A percentile compares a stretch with the other conserved stretches of the same genome.
These are phyloP conservation scores for Parelbella ahira DNA, from an alignment of 2,888 invertebrate genomes.

Conservation along the genomic window DNA sequence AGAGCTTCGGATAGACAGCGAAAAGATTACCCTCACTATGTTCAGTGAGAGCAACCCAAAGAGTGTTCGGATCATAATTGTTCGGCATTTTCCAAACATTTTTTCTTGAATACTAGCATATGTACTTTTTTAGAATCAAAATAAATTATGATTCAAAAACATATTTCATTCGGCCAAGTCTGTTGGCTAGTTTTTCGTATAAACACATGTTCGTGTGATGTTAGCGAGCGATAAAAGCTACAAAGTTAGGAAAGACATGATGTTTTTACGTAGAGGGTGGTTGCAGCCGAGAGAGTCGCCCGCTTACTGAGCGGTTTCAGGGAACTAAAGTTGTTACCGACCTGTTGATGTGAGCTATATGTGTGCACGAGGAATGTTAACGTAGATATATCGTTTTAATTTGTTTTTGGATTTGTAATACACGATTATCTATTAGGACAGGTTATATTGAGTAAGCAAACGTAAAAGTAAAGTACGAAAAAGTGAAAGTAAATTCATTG, in stretches of 20 bases:
- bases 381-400: too few species aligned
- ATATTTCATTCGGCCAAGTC: too few species aligned
- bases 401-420: too few species aligned
- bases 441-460: too few species aligned
- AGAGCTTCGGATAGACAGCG: conserved; percentile 83
- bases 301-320: conserved; percentile 43
- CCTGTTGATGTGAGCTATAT: conserved; percentile 40
- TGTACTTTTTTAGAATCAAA: too few species aligned
- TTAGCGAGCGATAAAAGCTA: background rate
- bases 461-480: too few species aligned
- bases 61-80: conserved; percentile 58
- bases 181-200: too few species aligned
- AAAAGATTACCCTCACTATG: conserved; percentile 82
- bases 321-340: conserved; percentile 29
- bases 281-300: conserved; percentile 27
- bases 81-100: conserved; percentile 50
- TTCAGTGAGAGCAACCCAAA: conserved; percentile 80
- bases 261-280: conserved; percentile 17
- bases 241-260: conserved; percentile 4
- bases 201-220: background rate
- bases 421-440: too few species aligned
- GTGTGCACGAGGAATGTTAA: too few species aligned
- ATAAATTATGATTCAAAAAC: too few species aligned
- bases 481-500: too few species aligned
- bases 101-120: too few species aligned